Evolutionary conservation across 2,113 vertebrate species (phyloP), one percentile per base, ranked within the genome.

Genomic region (Solenodon paradoxus): DNA sequence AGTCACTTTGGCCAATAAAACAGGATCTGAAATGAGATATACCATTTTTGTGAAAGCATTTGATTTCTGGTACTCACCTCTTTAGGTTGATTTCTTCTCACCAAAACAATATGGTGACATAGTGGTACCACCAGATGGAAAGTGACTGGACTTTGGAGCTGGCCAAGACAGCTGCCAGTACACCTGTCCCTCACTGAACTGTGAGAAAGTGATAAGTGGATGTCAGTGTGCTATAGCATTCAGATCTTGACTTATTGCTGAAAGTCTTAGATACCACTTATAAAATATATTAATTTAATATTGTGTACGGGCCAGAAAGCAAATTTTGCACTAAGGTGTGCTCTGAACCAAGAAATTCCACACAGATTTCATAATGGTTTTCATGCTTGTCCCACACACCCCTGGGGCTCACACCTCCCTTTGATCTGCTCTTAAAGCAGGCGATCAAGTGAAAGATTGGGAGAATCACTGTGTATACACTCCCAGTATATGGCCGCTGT

Each of bases 401-500:
- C 26, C 6, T 30, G 11, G 16, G 15, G 8, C 12, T 35, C 2
- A 12, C 5, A 1, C 2, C 12, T 4, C n/a, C 15, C 16, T 28
- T 32, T 42, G 9, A 30, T 20, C 5, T 80, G 32, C 28, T 64
- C n/a, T 7, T 64, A 40, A 4, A 38, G 17, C 0, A 2, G 3
- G 55, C n/a, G 13, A 2, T 9, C 9, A 1, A 11, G 9, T 8
- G 22, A 42, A 42, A 61, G 4, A 22, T 51, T 15, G 1, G 4
- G 17, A n/a, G 22, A 78, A 69, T 7, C 10, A 28, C 26, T 19
- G 1, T 1, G 1, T 59, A 7, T 32, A 45, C 35, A 57, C 1
- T n/a, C n/a, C 17, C 19, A 8, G 1, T 19, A 3, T 8, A 1
- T 55, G 5, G n/a, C n/a, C n/a, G n/a, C n/a, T n/a, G n/a, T n/a